Base-by-base conservation (phyloP, 2,113 vertebrate species). In the Platysteira castanea region DNA sequence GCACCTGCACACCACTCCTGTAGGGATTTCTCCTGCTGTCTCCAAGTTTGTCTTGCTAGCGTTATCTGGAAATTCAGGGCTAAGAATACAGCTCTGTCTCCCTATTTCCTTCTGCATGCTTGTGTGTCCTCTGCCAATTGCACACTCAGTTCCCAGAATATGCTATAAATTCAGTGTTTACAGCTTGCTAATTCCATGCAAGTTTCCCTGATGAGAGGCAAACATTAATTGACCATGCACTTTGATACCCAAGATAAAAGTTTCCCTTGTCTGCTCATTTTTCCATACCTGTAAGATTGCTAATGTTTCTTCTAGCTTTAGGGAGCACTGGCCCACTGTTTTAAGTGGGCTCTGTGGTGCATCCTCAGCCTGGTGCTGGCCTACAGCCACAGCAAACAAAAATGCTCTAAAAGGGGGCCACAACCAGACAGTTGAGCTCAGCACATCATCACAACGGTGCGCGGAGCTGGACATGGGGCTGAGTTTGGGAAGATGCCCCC, bases 401-500 rank as follows among this genome's bases (percentile, higher is more conserved):
- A 77, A 54, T 24, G 5, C 15, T 54, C 42, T 19, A 7, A 61
- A 35, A 6, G 1, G 26, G 22, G 23, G 2, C 2, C 53, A 52
- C 41, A 65, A 16, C 37, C 64, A 42, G 14, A 8, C 5, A 57
- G 15, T 1, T 37, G 64, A 26, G 11, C 47, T 46, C 35, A 81
- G 33, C 1, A 4, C 13, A 20, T 68, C 41, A n/a, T 5, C 3
- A 4, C 0, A 1, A 69, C 27, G 17, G 7, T 49, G 9, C 4
- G 7, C 28, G 63, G 35, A 59, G 37, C 52, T 49, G 30, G 15
- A 15, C 22, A 5, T 11, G 17, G 47, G 37, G 19, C 28, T 75
- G 35, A 50, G 18, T 24, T 3, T 59, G 52, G 69, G 44, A 54
- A 63, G 4, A 39, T 35, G 23, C 3, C 14, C 13, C 18, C 20